Evolutionary conservation across 2,888 invertebrate genomes (phyloP).

Genomic region (Stenichneumon culpator): DNA sequence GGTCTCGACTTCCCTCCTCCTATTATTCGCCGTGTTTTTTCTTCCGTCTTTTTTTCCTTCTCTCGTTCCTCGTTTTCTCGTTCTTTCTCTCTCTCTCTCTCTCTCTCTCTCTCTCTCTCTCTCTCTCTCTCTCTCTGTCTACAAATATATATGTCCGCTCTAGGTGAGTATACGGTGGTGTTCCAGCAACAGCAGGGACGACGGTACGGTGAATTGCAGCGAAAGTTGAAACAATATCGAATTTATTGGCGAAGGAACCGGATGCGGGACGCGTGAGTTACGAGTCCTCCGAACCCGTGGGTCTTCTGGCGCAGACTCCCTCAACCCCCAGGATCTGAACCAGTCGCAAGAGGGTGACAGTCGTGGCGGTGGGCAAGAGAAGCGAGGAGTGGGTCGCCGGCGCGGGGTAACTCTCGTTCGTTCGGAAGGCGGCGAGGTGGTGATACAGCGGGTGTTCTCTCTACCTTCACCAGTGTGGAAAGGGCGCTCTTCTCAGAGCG

Average conservation of each 20-base stretch:
- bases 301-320: conserved; percentile 37
- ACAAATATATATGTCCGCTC: background rate
- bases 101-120: too few species aligned
- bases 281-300: conserved; percentile 62
- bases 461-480: conserved; percentile 38
- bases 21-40: conserved; percentile 27
- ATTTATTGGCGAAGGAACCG: conserved; percentile 81
- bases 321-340: conserved; percentile 8
- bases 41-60: background rate
- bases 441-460: conserved; percentile 68
- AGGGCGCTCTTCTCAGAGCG: conserved; percentile 32
- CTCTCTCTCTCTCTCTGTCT: background rate
- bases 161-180: conserved; percentile 56
- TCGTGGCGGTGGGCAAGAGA: conserved; percentile 30
- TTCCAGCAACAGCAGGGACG: conserved; percentile 53
- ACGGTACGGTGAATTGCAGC: conserved; percentile 77
- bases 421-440: conserved; percentile 9
- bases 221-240: conserved; percentile 85
- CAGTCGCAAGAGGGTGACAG: conserved; percentile 41
- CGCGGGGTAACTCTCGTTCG: conserved; percentile 36
- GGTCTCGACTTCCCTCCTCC: conserved; percentile 34
- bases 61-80: background rate
- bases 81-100: conserved; percentile 13
- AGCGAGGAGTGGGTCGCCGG: conserved; percentile 52
- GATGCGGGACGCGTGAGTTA: conserved; percentile 74